Base-by-base conservation (phyloP, 2,113 vertebrate genomes). In the Hippocampus guttulatus region DNA sequence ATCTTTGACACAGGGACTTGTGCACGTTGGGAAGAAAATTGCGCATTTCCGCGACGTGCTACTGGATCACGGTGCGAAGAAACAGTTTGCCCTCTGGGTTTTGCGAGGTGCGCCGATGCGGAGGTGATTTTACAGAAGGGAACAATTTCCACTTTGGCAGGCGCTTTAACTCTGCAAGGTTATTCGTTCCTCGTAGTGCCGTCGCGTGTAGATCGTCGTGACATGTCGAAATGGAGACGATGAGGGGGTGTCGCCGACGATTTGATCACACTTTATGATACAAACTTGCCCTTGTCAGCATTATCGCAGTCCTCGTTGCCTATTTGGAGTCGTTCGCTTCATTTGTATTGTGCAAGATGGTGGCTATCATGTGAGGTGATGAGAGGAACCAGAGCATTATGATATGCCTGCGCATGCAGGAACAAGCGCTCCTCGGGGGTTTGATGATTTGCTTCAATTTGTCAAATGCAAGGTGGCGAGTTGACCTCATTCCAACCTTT, bases 141-240 rank as follows among this genome's bases (percentile, higher is more conserved):
- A 71, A 75, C 45, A 3, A 64, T 63, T 77, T 80, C 12, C 62
- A 63, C 68, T 70, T 10, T 49, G 43, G 1, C 51, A 70, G 75
- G 74, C 79, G 33, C 77, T 84, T 77, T 77, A 45, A 70, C 71
- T 78, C 62, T 76, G 64, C 69, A 70, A 6, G 64, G 68, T 69
- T 75, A 80, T 81, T 72, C 76, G 71, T 78, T 79, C 71, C 67
- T 79, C 76, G 79, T 71, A 23, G 21, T 30, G 75, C 64, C 73
- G 74, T 52, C 65, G 66, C 66, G 66, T 45, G 43, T 45, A 45
- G 12, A 45, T 45, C 11, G 43, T 45, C 0, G 12, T 45, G 43
- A 12, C 43, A 14, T 12, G 43, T 45, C 3, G 43, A 12, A 45
- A 45, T 45, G 43, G 43, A 45, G 43, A 45, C 14, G 3, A 38